These are phyloP conservation scores for Amblyteles armatorius DNA, from an alignment of 2,888 invertebrate species.

Conservation along the genomic window DNA sequence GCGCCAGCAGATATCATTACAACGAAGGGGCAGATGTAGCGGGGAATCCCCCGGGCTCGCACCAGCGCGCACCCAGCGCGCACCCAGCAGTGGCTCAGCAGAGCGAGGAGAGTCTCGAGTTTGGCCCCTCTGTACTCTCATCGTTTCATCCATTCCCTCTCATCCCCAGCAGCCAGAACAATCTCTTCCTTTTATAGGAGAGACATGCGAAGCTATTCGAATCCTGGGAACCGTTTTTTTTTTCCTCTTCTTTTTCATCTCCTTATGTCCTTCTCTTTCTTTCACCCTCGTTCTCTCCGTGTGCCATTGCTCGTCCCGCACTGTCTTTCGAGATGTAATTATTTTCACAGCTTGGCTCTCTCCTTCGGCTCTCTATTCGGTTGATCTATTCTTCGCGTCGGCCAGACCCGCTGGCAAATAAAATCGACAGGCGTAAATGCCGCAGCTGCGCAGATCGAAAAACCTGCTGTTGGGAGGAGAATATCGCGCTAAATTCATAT, in stretches of 20 bases:
- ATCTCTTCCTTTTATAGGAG: constrained; percentile 83
- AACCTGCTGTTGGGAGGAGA: constrained; percentile 22
- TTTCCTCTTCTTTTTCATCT: constrained; percentile 38
- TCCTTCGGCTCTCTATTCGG: constrained; percentile 60
- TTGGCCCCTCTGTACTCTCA: constrained; percentile 62
- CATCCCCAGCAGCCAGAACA: constrained; percentile 69
- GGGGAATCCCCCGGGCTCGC: constrained; percentile 66
- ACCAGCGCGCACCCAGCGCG: constrained; percentile 68
- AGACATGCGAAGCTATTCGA: constrained; percentile 82
- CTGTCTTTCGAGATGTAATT: constrained; percentile 81
- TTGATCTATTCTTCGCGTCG: constrained; percentile 53
- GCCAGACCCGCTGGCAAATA: constrained; percentile 35
- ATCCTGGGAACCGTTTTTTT: constrained; percentile 83
- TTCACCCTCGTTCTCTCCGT: constrained; percentile 26
- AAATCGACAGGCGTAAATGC: constrained; percentile 42
- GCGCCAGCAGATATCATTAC: constrained; percentile 80
- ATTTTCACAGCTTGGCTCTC: constrained; percentile 82
- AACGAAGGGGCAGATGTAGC: constrained; percentile 81
- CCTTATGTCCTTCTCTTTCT: constrained; percentile 62
- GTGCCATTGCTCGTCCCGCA: constrained; percentile 38
- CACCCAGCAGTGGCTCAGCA: constrained; percentile 62
- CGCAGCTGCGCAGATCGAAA: constrained; percentile 67
- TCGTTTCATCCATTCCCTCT: constrained; percentile 58
- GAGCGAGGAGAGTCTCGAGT: constrained; percentile 62
- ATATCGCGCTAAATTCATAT: constrained; percentile 18